A percentile compares a stretch with the other conserved stretches of the same genome.
Conservation (phyloP, 2,888 invertebrate genomes). For the Desoria tigrina region DNA sequence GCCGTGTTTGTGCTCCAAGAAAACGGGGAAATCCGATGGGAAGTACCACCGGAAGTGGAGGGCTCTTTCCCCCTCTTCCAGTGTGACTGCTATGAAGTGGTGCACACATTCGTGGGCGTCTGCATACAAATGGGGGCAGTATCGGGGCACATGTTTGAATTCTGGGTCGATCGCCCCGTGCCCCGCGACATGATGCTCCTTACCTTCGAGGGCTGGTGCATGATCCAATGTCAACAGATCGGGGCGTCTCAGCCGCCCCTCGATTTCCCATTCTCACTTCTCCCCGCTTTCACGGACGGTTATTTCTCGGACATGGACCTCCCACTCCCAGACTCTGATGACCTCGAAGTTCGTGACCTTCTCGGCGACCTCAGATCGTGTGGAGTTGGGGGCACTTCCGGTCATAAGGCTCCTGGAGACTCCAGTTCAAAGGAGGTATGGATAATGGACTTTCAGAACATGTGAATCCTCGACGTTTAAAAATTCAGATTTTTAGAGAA, state of each 20-base stretch:
- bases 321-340: constrained; percentile 44
- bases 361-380: too few relatives aligned
- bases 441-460: too few relatives aligned
- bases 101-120: constrained; percentile 56
- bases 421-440: neutral
- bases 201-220: constrained; percentile 61
- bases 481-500: neutral
- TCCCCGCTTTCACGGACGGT: constrained; percentile 67
- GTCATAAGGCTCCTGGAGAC: too few relatives aligned
- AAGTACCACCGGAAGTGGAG: constrained; percentile 62
- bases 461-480: too few relatives aligned
- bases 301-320: constrained; percentile 66
- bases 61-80: constrained; percentile 64
- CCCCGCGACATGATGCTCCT: constrained; percentile 57
- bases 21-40: constrained; percentile 60
- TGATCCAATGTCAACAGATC: constrained; percentile 65
- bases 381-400: neutral
- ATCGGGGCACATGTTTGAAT: constrained; percentile 68
- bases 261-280: constrained; percentile 65
- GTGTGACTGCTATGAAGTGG: constrained; percentile 69
- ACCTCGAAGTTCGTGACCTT: too few relatives aligned
- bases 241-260: constrained; percentile 59
- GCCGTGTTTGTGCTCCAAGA: constrained; percentile 50
- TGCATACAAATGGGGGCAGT: constrained; percentile 65
- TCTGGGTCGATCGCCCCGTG: constrained; percentile 56